Base-by-base conservation (phyloP, 2,113 vertebrate species). In the Procavia capensis region DNA sequence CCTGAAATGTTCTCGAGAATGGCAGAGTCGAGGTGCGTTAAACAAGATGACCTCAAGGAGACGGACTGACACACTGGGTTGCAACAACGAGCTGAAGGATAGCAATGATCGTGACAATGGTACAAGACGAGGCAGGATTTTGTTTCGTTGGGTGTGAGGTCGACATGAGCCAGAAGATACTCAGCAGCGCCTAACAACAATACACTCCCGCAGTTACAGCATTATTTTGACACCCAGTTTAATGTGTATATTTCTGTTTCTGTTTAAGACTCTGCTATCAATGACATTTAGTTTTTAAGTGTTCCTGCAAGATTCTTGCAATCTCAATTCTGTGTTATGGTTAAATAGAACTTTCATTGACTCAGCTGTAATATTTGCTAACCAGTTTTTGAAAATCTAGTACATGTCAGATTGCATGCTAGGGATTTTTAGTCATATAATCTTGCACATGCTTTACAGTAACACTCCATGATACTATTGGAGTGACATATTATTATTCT, bases 361-460 rank as follows among this genome's bases (percentile, higher is more conserved):
- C 41, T 54, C 45, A 27, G n/a, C 17, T 34, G 54, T 16, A 39
- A 63, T 13, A 10, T n/a, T 1, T 36, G 61, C 70, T 24, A n/a
- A 54, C 50, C 17, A 5, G 14, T 25, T 61, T 36, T 31, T 36
- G 74, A n/a, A 59, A 72, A 36, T 11, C 8, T n/a, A 31, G 25
- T 5, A 4, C 16, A 6, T 8, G 34, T 8, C 5, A 14, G 0
- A 7, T 16, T 14, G 1, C 2, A 41, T 20, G 34, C 20, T 3
- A 4, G 6, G 16, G 24, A 7, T 27, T 25, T 9, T 36, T 2
- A 17, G 6, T 29, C 25, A 19, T 9, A 11, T 36, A 19, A 3
- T 39, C 29, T 31, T 31, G 36, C 7, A 1, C 5, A 24, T 31
- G 13, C 34, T 20, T 68, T 47, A 36, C 36, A 16, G 31, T n/a